phyloP scores from a whole-genome alignment of 1,140 invertebrate species.

The Bicyclus anynana region DNA sequence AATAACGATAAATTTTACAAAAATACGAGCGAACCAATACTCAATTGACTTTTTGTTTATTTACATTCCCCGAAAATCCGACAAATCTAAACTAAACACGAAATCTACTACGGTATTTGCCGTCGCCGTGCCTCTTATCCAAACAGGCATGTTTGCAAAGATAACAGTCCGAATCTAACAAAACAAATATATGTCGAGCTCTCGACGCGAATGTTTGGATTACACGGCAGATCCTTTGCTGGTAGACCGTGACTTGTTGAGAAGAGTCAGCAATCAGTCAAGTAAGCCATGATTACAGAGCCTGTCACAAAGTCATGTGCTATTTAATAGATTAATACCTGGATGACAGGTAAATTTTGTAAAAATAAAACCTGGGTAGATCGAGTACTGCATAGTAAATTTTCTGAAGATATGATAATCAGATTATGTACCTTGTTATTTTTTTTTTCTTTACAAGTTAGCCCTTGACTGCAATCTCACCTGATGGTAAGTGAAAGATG shows the following conservation, averaged over 20 bases:
- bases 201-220: conserved; percentile 43
- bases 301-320: background rate
- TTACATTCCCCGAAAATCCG: conserved; percentile 39
- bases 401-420: too few relatives aligned
- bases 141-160: conserved; percentile 57
- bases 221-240: conserved; percentile 16
- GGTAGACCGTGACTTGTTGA: conserved; percentile 5
- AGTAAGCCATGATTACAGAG: background rate
- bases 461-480: too few relatives aligned
- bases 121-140: conserved; percentile 39
- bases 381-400: too few relatives aligned
- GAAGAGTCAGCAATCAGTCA: background rate
- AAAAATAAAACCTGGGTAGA: background rate
- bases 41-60: conserved; percentile 24
- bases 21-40: background rate
- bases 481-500: too few relatives aligned
- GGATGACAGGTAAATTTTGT: background rate
- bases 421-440: too few relatives aligned
- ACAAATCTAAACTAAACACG: conserved; percentile 42
- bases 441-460: too few relatives aligned
- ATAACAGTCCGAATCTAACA: conserved; percentile 58
- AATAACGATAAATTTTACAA: background rate
- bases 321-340: background rate
- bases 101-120: conserved; percentile 32
- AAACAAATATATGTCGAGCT: conserved; percentile 62